Conservation (phyloP, 2,113 vertebrate genomes). For the Toxostoma redivivum region DNA sequence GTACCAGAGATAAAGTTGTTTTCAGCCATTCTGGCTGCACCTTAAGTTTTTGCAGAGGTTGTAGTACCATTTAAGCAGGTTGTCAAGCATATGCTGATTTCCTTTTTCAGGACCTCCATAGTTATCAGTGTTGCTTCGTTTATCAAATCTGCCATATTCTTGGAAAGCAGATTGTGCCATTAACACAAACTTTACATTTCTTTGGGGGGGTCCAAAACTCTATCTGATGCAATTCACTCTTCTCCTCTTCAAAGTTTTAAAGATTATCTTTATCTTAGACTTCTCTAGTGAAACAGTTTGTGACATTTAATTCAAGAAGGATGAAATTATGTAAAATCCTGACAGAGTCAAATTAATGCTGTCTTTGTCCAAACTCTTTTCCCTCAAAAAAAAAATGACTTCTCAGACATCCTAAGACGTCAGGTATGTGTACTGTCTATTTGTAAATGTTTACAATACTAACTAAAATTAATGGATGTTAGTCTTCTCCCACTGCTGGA, state of each 20-base stretch:
- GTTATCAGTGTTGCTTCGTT: slow-evolving; percentile 11
- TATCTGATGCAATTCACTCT: neutral
- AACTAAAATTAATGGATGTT: neutral
- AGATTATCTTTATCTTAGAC: slow-evolving; percentile 7
- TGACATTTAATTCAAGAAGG: slow-evolving; percentile 7
- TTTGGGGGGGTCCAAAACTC: slow-evolving; percentile 34
- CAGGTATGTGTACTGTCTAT: neutral
- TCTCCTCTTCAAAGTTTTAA: neutral
- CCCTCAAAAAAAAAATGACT: neutral
- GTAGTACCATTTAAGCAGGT: neutral
- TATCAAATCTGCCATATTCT: slow-evolving; percentile 41
- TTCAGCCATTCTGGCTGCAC: slow-evolving; percentile 6
- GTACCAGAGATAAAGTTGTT: neutral
- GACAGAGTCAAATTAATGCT: neutral
- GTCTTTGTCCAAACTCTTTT: neutral
- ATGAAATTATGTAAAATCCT: neutral
- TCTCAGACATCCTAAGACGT: neutral
- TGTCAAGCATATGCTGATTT: slow-evolving; percentile 17
- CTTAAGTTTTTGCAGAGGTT: slow-evolving; percentile 4
- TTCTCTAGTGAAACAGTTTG: neutral
- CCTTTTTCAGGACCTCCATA: neutral
- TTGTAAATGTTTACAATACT: neutral
- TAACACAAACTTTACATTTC: slow-evolving; percentile 3
- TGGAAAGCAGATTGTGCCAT: slow-evolving; percentile 26
- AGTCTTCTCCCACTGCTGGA: neutral